phyloP scores from a whole-genome alignment of 2,113 vertebrate species.

The Mionectes macconnelli region DNA sequence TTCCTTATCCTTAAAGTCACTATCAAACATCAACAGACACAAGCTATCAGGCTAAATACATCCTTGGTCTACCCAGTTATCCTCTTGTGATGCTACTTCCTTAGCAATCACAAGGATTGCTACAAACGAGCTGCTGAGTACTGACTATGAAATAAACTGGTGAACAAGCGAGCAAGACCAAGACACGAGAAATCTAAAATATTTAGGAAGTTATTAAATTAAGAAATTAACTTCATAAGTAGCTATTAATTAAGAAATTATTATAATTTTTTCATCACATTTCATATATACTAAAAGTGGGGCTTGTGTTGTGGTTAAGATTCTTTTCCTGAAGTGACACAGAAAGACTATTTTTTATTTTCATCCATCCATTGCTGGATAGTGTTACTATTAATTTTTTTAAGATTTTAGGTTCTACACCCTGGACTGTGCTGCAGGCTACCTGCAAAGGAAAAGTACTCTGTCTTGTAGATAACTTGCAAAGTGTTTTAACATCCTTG shows the following conservation, averaged over 20 bases:
- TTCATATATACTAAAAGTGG: neutral
- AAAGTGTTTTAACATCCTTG: neutral
- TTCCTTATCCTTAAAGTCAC: neutral
- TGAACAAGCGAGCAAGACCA: neutral
- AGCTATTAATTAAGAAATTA: neutral
- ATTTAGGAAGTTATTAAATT: neutral
- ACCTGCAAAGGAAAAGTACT: neutral
- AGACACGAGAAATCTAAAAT: neutral
- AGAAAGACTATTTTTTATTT: neutral
- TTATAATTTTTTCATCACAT: accelerated
- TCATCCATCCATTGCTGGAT: neutral
- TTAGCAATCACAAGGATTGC: no score
- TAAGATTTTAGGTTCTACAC: neutral
- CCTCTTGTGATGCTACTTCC: neutral
- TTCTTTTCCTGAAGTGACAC: neutral
- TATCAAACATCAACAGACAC: neutral
- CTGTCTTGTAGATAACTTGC: neutral
- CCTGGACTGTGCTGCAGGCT: neutral
- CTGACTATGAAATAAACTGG: neutral
- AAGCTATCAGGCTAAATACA: neutral
- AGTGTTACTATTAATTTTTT: neutral
- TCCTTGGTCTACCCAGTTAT: neutral
- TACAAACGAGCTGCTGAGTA: neutral
- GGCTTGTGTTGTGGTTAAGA: neutral
- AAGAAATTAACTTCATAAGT: neutral